These are phyloP conservation scores for Fringilla coelebs DNA, from an alignment of 2,797 vertebrate species.

Conservation along the genomic window DNA sequence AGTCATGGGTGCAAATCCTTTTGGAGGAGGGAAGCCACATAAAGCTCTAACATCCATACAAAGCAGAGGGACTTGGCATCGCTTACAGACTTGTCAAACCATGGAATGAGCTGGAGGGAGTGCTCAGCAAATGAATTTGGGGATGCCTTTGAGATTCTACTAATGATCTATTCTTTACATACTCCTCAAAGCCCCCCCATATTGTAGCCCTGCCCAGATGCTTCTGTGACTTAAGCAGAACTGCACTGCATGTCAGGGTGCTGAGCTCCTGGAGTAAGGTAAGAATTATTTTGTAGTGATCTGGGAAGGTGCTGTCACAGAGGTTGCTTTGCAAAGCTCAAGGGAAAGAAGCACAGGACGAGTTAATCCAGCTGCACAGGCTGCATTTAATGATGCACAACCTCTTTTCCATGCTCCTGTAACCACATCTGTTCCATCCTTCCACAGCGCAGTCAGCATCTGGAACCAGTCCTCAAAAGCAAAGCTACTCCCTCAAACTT, in stretches of 20 bases:
- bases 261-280: slow-evolving; percentile 5
- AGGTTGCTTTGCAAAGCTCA: neutral
- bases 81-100: neutral
- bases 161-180: neutral
- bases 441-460: slow-evolving; percentile 58
- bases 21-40: neutral
- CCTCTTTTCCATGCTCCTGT: neutral
- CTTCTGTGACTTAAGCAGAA: neutral
- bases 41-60: neutral
- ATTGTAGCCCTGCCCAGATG: neutral
- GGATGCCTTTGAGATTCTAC: neutral
- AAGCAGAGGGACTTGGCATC: neutral
- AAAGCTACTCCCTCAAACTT: slow-evolving; percentile 82
- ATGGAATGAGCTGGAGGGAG: neutral
- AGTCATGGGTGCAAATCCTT: neutral
- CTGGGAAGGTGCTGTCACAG: neutral
- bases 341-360: neutral
- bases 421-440: slow-evolving; percentile 48
- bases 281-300: neutral
- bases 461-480: slow-evolving; percentile 61
- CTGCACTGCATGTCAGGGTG: neutral
- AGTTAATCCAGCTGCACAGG: neutral
- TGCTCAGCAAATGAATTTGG: neutral
- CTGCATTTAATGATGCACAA: neutral
- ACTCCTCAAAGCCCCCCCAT: neutral